These are phyloP conservation scores for Melanotaenia parkinsoni DNA, from an alignment of 2,797 vertebrate species.

Conservation along the genomic window DNA sequence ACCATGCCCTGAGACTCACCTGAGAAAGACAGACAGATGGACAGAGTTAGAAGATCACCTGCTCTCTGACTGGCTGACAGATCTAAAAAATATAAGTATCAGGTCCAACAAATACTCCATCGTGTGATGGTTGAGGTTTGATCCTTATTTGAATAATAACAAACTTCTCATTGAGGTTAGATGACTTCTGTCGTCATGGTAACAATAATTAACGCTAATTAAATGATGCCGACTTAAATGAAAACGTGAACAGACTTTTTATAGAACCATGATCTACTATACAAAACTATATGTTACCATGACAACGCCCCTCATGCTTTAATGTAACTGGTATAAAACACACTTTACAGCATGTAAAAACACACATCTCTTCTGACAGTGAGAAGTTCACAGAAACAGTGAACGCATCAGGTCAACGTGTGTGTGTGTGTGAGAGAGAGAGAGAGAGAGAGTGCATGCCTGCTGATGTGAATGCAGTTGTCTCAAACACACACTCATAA, in stretches of 20 bases:
- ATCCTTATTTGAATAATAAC: not conserved
- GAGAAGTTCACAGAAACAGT: not conserved
- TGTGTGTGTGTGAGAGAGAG: not conserved
- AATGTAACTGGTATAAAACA: not conserved
- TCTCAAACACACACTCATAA: conserved; percentile 15
- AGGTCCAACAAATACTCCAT: not conserved
- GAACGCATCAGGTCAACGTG: not conserved
- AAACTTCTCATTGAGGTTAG: too few species aligned
- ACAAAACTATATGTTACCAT: not conserved
- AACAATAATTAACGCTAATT: too few species aligned
- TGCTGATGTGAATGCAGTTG: not conserved
- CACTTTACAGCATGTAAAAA: conserved; percentile 5
- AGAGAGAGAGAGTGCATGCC: not conserved
- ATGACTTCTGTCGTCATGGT: too few species aligned
- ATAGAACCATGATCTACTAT: not conserved
- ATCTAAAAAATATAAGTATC: not conserved
- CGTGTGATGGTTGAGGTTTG: not conserved
- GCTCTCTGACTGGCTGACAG: not conserved
- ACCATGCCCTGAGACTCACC: conserved; percentile 88
- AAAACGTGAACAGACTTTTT: too few species aligned
- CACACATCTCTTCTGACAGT: not conserved
- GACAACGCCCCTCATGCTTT: not conserved
- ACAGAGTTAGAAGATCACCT: conserved; percentile 37
- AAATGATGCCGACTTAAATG: too few species aligned
- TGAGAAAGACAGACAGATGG: conserved; percentile 73